These are phyloP conservation scores for Paramormyrops kingsleyae DNA, from an alignment of 2,113 vertebrate species.

Conservation along the genomic window DNA sequence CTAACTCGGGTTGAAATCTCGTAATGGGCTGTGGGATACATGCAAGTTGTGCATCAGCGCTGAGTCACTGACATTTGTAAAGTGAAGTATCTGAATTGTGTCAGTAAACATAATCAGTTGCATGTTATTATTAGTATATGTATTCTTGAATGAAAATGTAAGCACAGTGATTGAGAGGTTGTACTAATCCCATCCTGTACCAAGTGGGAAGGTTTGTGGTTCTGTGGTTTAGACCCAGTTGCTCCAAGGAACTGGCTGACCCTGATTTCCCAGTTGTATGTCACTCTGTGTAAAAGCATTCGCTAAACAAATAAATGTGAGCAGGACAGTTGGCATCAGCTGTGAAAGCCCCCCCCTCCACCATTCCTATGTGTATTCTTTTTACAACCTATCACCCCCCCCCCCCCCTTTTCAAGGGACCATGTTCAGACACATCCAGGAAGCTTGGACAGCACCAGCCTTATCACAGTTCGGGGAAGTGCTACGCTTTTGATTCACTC, in stretches of 20 bases:
- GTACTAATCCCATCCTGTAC: background rate
- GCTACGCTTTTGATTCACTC: constrained; percentile 65
- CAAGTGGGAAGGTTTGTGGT: background rate
- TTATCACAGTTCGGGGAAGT: constrained; percentile 49
- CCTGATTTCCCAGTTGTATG: background rate
- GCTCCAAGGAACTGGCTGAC: background rate
- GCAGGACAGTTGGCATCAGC: background rate
- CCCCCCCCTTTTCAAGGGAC: constrained; percentile 29
- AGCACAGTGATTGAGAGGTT: background rate
- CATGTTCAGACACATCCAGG: constrained; percentile 56
- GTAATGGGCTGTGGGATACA: background rate
- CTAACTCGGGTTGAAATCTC: background rate
- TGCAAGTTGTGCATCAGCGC: background rate
- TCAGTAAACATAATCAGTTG: background rate
- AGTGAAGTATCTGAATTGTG: background rate
- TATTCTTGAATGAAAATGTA: background rate
- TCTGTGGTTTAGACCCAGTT: background rate
- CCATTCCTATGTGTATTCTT: background rate
- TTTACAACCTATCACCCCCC: constrained; percentile 15
- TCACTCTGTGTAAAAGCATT: background rate
- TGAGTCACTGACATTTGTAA: background rate
- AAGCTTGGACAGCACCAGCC: constrained; percentile 39
- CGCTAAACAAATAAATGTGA: background rate
- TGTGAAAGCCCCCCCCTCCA: constrained; percentile 8
- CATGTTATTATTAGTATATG: background rate